phyloP scores from a whole-genome alignment of 2,797 vertebrate species.

The Sorex maritimensis region DNA sequence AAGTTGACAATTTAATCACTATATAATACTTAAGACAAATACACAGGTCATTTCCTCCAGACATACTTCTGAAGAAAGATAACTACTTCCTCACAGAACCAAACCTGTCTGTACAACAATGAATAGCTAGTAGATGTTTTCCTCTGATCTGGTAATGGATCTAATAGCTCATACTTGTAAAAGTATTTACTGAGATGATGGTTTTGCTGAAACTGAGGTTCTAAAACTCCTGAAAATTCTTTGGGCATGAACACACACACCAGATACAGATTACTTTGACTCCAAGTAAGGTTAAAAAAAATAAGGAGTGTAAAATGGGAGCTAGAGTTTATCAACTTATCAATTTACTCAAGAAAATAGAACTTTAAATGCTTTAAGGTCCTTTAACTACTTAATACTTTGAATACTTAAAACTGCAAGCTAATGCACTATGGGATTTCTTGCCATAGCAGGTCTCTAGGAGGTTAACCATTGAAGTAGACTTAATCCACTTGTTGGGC shows the following conservation, averaged over 20 bases:
- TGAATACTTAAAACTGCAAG: conserved; percentile 44
- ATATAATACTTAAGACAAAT: neutral
- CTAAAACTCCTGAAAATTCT: conserved; percentile 19
- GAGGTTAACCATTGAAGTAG: neutral
- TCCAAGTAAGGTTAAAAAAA: conserved; percentile 65
- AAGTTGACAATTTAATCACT: neutral
- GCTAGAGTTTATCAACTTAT: conserved; percentile 63
- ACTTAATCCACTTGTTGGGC: neutral
- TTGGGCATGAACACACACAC: neutral
- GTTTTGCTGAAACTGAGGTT: conserved; percentile 42
- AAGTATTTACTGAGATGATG: conserved; percentile 38
- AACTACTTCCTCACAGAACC: conserved; percentile 1
- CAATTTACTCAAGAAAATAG: conserved; percentile 57
- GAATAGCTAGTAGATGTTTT: neutral
- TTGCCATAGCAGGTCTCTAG: conserved; percentile 20
- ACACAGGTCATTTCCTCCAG: neutral
- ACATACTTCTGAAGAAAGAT: neutral
- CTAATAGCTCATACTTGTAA: conserved; percentile 33
- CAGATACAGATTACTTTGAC: conserved; percentile 50
- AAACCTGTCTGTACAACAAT: neutral
- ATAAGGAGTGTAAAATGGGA: neutral
- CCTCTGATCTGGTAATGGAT: neutral
- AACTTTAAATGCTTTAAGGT: too few species aligned
- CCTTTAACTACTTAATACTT: conserved; percentile 53
- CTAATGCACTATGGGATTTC: conserved; percentile 1